Evolutionary conservation across 2,113 vertebrate genomes (phyloP).

Genomic region (Physeter macrocephalus): DNA sequence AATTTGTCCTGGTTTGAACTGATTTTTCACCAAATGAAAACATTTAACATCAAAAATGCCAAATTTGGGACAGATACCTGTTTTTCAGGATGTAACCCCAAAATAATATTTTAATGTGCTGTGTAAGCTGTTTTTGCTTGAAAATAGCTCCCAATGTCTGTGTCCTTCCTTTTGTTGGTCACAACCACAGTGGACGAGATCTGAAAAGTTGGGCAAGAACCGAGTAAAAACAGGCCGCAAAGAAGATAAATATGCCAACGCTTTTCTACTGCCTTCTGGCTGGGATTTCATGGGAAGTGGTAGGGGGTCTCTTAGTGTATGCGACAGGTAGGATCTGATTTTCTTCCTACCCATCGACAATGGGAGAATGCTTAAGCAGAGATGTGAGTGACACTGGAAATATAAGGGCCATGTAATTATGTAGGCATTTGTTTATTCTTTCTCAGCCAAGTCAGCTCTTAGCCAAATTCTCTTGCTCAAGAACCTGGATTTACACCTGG

Average conservation of each 20-base stretch:
- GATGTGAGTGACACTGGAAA: not conserved
- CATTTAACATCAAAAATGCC: not conserved
- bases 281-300: not conserved
- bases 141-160: not conserved
- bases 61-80: not conserved
- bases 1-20: not conserved
- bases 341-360: not conserved
- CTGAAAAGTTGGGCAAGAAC: not conserved
- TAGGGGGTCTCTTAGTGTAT: not conserved
- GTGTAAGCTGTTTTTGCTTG: not conserved
- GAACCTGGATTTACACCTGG: not conserved
- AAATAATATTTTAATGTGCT: not conserved
- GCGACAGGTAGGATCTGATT: not conserved
- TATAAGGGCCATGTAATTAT: not conserved
- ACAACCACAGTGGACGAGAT: not conserved
- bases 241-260: not conserved
- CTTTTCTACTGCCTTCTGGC: not conserved
- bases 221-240: not conserved
- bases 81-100: not conserved
- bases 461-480: not conserved
- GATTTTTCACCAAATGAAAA: not conserved
- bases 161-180: not conserved
- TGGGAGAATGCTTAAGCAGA: not conserved
- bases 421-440: not conserved
- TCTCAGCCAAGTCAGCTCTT: not conserved